Base-by-base conservation (phyloP, 2,888 invertebrate genomes). In the Nemoura dubitans region DNA sequence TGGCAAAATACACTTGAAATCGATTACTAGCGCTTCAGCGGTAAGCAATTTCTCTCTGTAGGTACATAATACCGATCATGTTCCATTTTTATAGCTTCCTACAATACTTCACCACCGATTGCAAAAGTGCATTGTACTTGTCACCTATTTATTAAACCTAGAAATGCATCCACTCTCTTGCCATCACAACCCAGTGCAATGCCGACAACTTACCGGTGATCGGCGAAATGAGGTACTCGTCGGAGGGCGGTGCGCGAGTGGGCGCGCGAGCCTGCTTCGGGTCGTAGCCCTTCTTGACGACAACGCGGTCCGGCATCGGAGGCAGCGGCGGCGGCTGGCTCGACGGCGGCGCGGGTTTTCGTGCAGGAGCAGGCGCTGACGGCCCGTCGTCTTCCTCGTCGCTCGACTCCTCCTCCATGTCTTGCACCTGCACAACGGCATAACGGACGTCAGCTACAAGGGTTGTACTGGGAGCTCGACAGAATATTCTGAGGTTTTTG, bases 271-370 rank as follows among this genome's bases (percentile, higher is more conserved):
- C 92, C 91, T 95, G 96, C 92, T 97, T 99, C 0, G 99, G 99
- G 94, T 99, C 98, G 91, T 99, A 99, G 91, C 98, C 98, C 89
- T 95, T 95, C 91, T 98, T 98, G 87, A 99, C 98, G 78, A 99
- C 94, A 30, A 99, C 98, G 90, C 98, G 97, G 91, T 98, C 98
- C 27, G 97, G 96, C 0, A 95, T 95, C 27, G 98, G 98, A 6
- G 98, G 97, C 89, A 97, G 91, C 59, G 97, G 96, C 0, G 96
- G 95, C 26, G 94, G 94, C 85, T 92, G 94, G 89, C 91, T 91
- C 82, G 92, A 92, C 25, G 93, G 25, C 76, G 87, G 25, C 82
- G 86, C 21, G 29, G 89, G 88, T 16, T 91, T 91, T 26, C 90
- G 90, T 7, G 91, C 90, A 0, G 91, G 90, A 16, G 78, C 26